Percentiles rank a stretch among this genome's conserved stretches.
phyloP scores from a whole-genome alignment of 92 coral and sea anemone species.

The Pocillopora meandrina region DNA sequence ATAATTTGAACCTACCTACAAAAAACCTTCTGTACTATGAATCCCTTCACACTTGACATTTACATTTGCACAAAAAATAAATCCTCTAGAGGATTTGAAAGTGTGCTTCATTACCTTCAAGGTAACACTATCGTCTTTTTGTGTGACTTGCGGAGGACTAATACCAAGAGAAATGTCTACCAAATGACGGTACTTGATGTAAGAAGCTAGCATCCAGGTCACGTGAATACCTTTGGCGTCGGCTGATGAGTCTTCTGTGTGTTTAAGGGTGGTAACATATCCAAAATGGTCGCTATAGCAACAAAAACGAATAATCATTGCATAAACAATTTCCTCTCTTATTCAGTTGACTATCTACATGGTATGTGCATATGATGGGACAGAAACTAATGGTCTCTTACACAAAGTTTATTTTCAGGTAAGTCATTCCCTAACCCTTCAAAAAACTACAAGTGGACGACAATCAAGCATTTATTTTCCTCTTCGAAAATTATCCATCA shows the following conservation, averaged over 20 bases:
- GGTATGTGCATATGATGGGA: no score
- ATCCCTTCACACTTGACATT: no score
- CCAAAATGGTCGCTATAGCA: conserved; percentile 37
- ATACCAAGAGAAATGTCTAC: conserved; percentile 35
- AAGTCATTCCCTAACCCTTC: no score
- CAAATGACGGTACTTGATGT: conserved; percentile 59
- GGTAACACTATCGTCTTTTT: conserved; percentile 67
- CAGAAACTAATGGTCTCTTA: no score
- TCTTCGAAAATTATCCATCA: no score
- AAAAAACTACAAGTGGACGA: no score
- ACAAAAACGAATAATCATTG: not conserved
- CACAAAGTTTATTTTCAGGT: no score
- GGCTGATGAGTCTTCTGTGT: conserved; percentile 52
- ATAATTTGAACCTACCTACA: no score
- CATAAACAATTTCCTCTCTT: not conserved
- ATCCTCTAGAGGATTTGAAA: not conserved
- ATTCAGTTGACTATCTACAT: no score
- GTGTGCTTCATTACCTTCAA: conserved; percentile 54
- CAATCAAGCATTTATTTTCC: no score
- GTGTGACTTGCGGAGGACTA: conserved; percentile 49
- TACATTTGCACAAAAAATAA: no score
- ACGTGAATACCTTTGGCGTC: conserved; percentile 79
- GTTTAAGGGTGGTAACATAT: conserved; percentile 63
- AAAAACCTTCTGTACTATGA: no score
- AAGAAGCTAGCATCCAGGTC: conserved; percentile 76